phyloP scores from a whole-genome alignment of 2,113 vertebrate species.

The Spilogale gracilis region DNA sequence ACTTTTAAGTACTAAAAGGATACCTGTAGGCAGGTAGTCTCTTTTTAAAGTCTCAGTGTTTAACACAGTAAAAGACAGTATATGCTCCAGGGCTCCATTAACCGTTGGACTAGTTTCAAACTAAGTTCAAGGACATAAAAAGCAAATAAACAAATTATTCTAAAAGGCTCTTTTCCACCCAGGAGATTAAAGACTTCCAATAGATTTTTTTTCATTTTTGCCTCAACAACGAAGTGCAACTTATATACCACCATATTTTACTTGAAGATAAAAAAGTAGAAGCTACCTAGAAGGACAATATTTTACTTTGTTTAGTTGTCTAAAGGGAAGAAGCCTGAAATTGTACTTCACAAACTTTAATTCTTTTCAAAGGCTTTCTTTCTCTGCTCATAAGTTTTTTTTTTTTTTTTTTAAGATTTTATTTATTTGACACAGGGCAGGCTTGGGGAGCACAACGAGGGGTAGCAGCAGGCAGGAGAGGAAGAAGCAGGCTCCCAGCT shows the following conservation, averaged over 20 bases:
- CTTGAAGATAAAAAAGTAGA: neutral
- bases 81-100: neutral
- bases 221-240: neutral
- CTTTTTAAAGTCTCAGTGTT: neutral
- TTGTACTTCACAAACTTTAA: neutral
- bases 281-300: neutral
- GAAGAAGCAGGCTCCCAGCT: too few relatives aligned
- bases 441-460: too few relatives aligned
- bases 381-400: neutral
- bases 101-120: neutral
- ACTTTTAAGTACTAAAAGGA: neutral
- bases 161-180: neutral
- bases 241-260: neutral
- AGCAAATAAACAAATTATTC: constrained; percentile 9
- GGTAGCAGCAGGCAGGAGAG: too few relatives aligned
- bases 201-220: neutral
- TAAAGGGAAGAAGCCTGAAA: constrained; percentile 10
- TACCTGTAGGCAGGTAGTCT: neutral
- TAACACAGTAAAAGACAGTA: neutral
- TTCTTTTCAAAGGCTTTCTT: constrained; percentile 9
- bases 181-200: neutral
- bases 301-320: neutral
- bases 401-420: too few relatives aligned
- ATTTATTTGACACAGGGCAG: too few relatives aligned
- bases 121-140: neutral